Percentiles rank a stretch among this genome's conserved stretches.
Evolutionary conservation across 1,140 invertebrate genomes (phyloP).

Genomic region (Drosophila willistoni): DNA sequence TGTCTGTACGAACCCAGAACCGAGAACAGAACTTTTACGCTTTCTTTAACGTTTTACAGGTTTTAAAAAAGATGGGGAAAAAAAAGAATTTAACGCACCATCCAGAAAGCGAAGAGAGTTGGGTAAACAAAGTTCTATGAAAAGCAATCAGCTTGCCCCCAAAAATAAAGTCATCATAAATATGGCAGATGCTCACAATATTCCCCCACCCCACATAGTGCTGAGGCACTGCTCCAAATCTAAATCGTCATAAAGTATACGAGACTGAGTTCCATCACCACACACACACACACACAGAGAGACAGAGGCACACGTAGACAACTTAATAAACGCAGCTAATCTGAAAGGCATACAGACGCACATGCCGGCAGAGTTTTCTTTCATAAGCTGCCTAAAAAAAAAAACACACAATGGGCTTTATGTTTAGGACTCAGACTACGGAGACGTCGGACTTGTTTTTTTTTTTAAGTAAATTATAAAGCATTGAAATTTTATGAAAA

Average conservation of each 20-base stretch:
- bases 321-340: constrained; percentile 64
- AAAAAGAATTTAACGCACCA: constrained; percentile 3
- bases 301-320: constrained; percentile 13
- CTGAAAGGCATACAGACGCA: constrained; percentile 28
- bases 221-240: constrained; percentile 25
- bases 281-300: constrained; percentile 1
- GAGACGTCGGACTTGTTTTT: constrained; percentile 37
- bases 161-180: constrained; percentile 58
- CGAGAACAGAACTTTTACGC: background rate
- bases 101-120: constrained; percentile 1
- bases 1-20: background rate
- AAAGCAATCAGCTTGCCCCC: constrained; percentile 49
- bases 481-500: constrained; percentile 48
- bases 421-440: constrained; percentile 24
- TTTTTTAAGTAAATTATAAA: constrained; percentile 71
- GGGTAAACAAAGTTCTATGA: constrained; percentile 25
- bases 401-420: constrained; percentile 57
- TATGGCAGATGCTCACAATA: constrained; percentile 41
- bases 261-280: constrained; percentile 10
- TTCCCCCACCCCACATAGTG: background rate
- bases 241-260: constrained; percentile 43
- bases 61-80: background rate
- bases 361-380: constrained; percentile 28
- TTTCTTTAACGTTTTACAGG: constrained; percentile 21
- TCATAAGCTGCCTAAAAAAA: constrained; percentile 34